These are phyloP conservation scores for Harlomillsia oculata DNA, from an alignment of 1,140 invertebrate genomes.

Conservation along the genomic window DNA sequence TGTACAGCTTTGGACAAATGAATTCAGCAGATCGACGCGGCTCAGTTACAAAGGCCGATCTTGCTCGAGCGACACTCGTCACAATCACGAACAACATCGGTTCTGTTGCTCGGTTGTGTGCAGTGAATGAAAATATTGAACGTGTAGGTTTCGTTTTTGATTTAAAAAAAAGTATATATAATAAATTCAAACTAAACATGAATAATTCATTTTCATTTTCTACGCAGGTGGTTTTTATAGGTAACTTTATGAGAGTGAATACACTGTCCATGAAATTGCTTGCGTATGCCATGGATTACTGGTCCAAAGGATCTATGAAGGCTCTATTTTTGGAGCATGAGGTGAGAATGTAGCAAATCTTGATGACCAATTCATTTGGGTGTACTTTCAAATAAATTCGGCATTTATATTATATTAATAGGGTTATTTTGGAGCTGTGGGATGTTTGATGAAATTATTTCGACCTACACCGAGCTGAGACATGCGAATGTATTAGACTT, in stretches of 20 bases:
- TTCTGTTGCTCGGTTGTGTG: constrained; percentile 93
- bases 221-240: constrained; percentile 95
- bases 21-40: constrained; percentile 71
- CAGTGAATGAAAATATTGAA: constrained; percentile 82
- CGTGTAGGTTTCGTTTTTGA: too few species aligned
- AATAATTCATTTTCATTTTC: too few species aligned
- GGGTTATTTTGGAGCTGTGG: constrained; percentile 92
- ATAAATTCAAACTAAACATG: too few species aligned
- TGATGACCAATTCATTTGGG: neutral
- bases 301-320: constrained; percentile 91
- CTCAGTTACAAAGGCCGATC: constrained; percentile 70
- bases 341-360: too few species aligned
- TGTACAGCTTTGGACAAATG: constrained; percentile 91
- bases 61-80: constrained; percentile 87
- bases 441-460: constrained; percentile 77
- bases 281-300: constrained; percentile 96
- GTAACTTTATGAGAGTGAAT: constrained; percentile 95
- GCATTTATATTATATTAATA: constrained; percentile 40
- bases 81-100: constrained; percentile 99
- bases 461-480: too few species aligned
- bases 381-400: constrained; percentile 6
- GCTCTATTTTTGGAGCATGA: constrained; percentile 94
- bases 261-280: constrained; percentile 94
- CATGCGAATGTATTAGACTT: too few species aligned
- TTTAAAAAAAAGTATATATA: too few species aligned